Base-by-base conservation (phyloP, 2,888 invertebrate species). In the Euproctis similis region DNA sequence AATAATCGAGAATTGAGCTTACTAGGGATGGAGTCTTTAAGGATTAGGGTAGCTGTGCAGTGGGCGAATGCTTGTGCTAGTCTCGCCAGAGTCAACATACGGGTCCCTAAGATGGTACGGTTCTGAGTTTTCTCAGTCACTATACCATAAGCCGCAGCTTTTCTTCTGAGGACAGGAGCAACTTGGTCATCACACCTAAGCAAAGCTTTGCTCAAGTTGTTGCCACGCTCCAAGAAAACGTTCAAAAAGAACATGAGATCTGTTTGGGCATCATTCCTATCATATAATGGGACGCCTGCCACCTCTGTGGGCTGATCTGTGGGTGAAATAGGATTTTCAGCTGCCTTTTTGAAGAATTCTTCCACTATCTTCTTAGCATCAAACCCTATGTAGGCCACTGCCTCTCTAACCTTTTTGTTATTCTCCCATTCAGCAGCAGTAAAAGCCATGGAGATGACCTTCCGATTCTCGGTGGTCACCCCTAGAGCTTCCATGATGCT, bases 231-330 rank as follows among this genome's bases (percentile, higher is more conserved):
- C 12, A 24, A 9, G 24, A 24, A 24, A 4, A 24, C 14, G 14
- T 24, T 24, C 4, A 24, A n/a, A 14, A 24, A 24, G 24, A 24
- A 24, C 24, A 24, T 24, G 4, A 24, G 14, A 13, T 24, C 24
- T 5, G 12, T 24, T 10, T 13, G 12, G 2, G 24, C 24, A 24
- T 24, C 24, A 13, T 24, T 24, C n/a, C 13, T 24, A 4, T 19
- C 18, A 19, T 19, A 19, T n/a, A 19, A 7, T 3, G 4, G 3
- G n/a, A 19, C 4, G 3, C n/a, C 18, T 19, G 7, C 18, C 5
- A 19, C n/a, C 6, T 3, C n/a, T 4, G n/a, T 19, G 3, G 18
- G 4, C 18, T 19, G 5, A n/a, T 19, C 18, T 3, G 4, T n/a
- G n/a, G 6, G 3, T 19, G 6, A 4, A 7, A 3, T n/a, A 4